Evolutionary conservation across 2,888 invertebrate genomes (phyloP).

Genomic region (Drosophila prostipennis): DNA sequence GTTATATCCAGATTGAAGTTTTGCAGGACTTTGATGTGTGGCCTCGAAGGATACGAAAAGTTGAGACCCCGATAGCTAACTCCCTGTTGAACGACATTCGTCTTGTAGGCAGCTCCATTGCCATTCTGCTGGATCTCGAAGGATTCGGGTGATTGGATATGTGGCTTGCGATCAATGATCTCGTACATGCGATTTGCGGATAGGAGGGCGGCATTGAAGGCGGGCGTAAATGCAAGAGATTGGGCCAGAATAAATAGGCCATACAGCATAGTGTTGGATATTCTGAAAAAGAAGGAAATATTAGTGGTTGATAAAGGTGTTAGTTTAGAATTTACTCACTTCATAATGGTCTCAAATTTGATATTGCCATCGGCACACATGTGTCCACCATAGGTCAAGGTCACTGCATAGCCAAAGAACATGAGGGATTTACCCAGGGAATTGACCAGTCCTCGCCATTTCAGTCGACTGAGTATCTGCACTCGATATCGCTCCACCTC

Average conservation of each 20-base stretch:
- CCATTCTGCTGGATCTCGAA: slow-evolving; percentile 34
- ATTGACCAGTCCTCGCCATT: slow-evolving; percentile 88
- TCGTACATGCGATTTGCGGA: slow-evolving; percentile 89
- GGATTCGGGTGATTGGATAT: slow-evolving; percentile 84
- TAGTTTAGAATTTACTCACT: slow-evolving; percentile 84
- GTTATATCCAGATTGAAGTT: slow-evolving; percentile 88
- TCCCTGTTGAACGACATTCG: slow-evolving; percentile 63
- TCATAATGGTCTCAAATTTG: slow-evolving; percentile 88
- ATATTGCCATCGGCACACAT: slow-evolving; percentile 87
- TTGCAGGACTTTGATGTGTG: slow-evolving; percentile 89
- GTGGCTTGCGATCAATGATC: slow-evolving; percentile 87
- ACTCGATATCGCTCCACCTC: slow-evolving; percentile 85
- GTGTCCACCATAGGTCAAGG: slow-evolving; percentile 89
- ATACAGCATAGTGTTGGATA: slow-evolving; percentile 90
- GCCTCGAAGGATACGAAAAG: slow-evolving; percentile 93
- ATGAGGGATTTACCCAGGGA: slow-evolving; percentile 89
- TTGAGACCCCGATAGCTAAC: slow-evolving; percentile 87
- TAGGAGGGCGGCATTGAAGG: slow-evolving; percentile 89
- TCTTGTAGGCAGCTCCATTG: slow-evolving; percentile 50
- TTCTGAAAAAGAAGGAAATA: slow-evolving; percentile 83
- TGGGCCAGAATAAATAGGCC: slow-evolving; percentile 92
- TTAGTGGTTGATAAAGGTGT: neutral
- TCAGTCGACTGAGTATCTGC: slow-evolving; percentile 85
- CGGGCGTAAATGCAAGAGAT: slow-evolving; percentile 90
- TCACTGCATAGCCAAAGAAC: slow-evolving; percentile 89